Conservation (phyloP, 2,113 vertebrate species). For the Dunckerocampus dactyliophorus region DNA sequence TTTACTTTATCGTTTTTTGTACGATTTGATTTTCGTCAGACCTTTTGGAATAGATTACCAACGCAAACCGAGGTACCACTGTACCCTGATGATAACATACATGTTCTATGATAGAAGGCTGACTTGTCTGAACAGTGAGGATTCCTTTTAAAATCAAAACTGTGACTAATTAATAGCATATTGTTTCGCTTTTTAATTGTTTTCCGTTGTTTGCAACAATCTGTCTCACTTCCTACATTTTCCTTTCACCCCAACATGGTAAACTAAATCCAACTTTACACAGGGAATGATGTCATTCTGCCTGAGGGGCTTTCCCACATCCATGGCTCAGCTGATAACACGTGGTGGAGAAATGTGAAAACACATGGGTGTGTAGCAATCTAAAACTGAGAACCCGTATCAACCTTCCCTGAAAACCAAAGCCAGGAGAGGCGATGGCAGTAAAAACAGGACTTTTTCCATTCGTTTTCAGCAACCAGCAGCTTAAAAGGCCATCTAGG, state of each 20-base stretch:
- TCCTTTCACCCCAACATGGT: conserved; percentile 55
- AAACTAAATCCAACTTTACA: conserved; percentile 52
- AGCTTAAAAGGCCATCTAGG: conserved; percentile 52
- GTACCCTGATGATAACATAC: neutral
- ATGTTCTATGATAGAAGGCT: neutral
- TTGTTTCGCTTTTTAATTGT: conserved; percentile 38
- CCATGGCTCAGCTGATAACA: conserved; percentile 67
- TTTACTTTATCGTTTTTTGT: too few relatives aligned
- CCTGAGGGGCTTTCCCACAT: conserved; percentile 68
- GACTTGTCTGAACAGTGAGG: neutral
- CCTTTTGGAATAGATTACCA: too few relatives aligned
- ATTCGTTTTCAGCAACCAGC: conserved; percentile 26
- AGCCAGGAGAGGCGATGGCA: conserved; percentile 42
- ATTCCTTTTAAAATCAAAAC: neutral
- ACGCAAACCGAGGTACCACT: too few relatives aligned
- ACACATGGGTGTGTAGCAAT: conserved; percentile 58
- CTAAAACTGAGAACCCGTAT: conserved; percentile 57
- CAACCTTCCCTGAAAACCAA: conserved; percentile 53
- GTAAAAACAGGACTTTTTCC: conserved; percentile 37
- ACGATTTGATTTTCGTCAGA: too few relatives aligned
- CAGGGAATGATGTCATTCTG: conserved; percentile 58
- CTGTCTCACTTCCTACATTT: conserved; percentile 41
- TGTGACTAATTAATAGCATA: neutral
- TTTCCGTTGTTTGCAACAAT: conserved; percentile 46
- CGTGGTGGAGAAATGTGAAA: conserved; percentile 58